Evolutionary conservation across 2,888 invertebrate species (phyloP), one percentile per base, ranked within the genome.

Genomic region (Venusia cambrica): DNA sequence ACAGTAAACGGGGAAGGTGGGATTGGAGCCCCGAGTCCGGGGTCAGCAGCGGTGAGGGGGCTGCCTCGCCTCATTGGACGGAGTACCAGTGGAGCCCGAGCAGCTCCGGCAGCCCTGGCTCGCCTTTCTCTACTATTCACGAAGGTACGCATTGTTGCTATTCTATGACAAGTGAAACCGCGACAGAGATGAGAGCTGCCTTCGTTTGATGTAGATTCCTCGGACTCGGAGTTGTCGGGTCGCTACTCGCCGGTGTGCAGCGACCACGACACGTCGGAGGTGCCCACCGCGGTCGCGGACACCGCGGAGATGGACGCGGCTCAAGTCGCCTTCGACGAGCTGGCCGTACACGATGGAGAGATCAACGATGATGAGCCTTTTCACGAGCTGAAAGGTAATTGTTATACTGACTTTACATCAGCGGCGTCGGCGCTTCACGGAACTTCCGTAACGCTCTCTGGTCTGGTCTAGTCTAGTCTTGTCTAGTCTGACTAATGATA

Each of bases 171-270:
- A n/a, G n/a, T n/a, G n/a, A n/a, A n/a, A n/a, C n/a, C n/a, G n/a
- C n/a, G n/a, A n/a, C n/a, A n/a, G n/a, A n/a, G n/a, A n/a, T n/a
- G n/a, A n/a, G n/a, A n/a, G n/a, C n/a, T n/a, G n/a, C n/a, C n/a
- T n/a, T n/a, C n/a, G n/a, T n/a, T n/a, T 11, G 1, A 2, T 17
- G 4, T 25, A 88, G 88, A 85, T 17, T 83, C 78, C 51, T 89
- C 89, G 1, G 90, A 90, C 62, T 88, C 87, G 0, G 88, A 88
- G 47, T 72, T 85, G 47, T 90, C 90, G 0, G 90, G 90, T 8
- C 88, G 90, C 27, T 91, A 91, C 60, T 92, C 92, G 31, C 92
- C 92, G 0, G 90, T 92, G 9, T 92, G 92, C 54, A 92, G 91
- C 49, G 85, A 84, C 9, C 62, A 62, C 9, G 84, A 76, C 5